These are phyloP conservation scores for Cephonodes hylas DNA, from an alignment of 2,888 invertebrate species.

Conservation along the genomic window DNA sequence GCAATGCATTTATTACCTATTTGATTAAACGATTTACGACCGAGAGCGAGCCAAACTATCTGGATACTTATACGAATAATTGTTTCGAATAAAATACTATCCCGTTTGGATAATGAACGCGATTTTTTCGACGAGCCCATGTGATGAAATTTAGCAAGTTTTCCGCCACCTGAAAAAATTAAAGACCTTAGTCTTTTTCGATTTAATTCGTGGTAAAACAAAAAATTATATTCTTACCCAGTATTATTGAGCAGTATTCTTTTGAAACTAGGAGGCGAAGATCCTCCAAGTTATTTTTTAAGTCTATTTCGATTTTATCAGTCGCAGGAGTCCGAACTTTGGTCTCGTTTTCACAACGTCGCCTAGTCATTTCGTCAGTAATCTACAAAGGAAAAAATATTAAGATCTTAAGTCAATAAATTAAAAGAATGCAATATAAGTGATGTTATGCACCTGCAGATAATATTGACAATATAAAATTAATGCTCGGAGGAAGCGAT, in stretches of 20 bases:
- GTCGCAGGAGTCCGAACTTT: conserved; percentile 68
- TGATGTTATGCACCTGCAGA: conserved; percentile 60
- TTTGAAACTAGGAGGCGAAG: conserved; percentile 78
- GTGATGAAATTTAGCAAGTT: conserved; percentile 74
- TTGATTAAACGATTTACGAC: conserved; percentile 69
- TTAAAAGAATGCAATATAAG: neutral
- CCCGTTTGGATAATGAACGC: conserved; percentile 74
- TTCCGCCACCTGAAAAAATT: conserved; percentile 44
- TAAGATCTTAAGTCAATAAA: neutral
- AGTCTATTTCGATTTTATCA: conserved; percentile 49
- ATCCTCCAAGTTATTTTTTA: conserved; percentile 74
- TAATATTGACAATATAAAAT: conserved; percentile 83
- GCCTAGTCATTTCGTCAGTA: conserved; percentile 66
- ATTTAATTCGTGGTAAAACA: neutral
- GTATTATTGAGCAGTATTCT: conserved; percentile 75
- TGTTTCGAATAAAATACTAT: conserved; percentile 74
- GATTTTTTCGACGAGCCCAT: conserved; percentile 62
- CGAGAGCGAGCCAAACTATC: conserved; percentile 81
- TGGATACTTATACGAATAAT: conserved; percentile 72
- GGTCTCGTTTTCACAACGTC: conserved; percentile 58
- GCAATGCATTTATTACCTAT: conserved; percentile 64
- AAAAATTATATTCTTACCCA: conserved; percentile 45
- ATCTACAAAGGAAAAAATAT: conserved; percentile 44
- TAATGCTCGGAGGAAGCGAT: conserved; percentile 78
- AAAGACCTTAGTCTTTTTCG: neutral